Evolutionary conservation across 1,140 invertebrate species (phyloP).

Genomic region (Drosophila lacteicornis): DNA sequence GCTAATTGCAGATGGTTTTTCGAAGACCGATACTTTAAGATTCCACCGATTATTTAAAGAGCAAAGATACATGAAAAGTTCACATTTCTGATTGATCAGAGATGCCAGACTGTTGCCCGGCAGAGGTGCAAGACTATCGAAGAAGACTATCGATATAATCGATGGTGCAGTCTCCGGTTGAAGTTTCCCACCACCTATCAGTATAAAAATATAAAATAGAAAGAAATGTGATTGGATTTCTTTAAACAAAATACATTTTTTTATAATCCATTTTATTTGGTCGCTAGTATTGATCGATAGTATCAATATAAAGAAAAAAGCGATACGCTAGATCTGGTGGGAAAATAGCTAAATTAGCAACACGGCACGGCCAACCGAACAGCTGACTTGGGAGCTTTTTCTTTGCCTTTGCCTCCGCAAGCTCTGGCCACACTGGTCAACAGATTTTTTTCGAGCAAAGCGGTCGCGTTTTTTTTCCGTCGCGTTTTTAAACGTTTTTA

Average conservation of each 20-base stretch:
- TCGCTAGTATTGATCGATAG: no score
- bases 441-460: slow-evolving; percentile 11
- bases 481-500: slow-evolving; percentile 17
- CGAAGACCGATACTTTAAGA: background rate
- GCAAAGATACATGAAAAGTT: background rate
- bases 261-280: no score
- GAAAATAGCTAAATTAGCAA: background rate
- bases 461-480: slow-evolving; percentile 20
- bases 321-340: background rate
- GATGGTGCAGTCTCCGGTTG: no score
- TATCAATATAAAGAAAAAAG: no score
- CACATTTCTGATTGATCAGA: background rate
- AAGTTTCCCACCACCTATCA: no score
- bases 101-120: background rate
- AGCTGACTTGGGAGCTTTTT: background rate
- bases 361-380: background rate
- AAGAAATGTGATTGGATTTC: no score
- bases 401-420: no score
- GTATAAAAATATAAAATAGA: no score
- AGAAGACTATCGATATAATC: no score
- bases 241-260: no score
- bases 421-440: slow-evolving; percentile 15
- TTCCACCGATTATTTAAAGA: background rate
- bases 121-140: no score
- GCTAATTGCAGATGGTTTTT: background rate